Evolutionary conservation across 2,888 invertebrate genomes (phyloP).

Genomic region (Thyatira batis): DNA sequence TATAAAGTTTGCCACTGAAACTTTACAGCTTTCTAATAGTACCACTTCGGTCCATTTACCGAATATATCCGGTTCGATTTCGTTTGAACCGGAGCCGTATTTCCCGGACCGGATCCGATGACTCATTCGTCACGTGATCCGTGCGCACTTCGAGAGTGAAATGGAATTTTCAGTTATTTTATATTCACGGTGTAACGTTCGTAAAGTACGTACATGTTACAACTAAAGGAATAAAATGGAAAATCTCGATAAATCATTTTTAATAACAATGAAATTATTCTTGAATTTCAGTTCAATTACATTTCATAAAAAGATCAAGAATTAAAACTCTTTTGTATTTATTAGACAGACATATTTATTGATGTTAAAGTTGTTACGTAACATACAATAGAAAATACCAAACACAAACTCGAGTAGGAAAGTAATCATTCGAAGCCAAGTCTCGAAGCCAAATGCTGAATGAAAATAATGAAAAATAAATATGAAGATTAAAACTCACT

Average conservation of each 20-base stretch:
- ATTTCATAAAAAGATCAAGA: too few relatives aligned
- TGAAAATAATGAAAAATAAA: neutral
- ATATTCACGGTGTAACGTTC: neutral
- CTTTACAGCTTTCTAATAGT: conserved; percentile 20
- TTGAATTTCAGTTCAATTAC: too few relatives aligned
- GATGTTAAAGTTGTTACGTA: too few relatives aligned
- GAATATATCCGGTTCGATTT: conserved; percentile 28
- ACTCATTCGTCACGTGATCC: neutral
- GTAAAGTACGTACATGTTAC: neutral
- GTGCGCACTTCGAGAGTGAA: neutral
- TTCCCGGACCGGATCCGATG: conserved; percentile 9
- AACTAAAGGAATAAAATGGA: too few relatives aligned
- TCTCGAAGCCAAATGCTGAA: neutral
- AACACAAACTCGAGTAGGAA: too few relatives aligned
- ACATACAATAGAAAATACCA: too few relatives aligned
- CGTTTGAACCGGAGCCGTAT: conserved; percentile 9
- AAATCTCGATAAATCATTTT: too few relatives aligned
- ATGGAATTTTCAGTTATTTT: neutral
- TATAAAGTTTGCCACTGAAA: conserved; percentile 12
- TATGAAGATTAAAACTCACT: neutral
- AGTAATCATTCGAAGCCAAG: neutral
- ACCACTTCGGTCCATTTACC: conserved; percentile 16
- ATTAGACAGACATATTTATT: too few relatives aligned
- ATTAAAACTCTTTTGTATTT: too few relatives aligned
- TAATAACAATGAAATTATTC: too few relatives aligned